These are phyloP conservation scores for Masnerella sp. DNA, from an alignment of 2,888 invertebrate genomes.

Conservation along the genomic window DNA sequence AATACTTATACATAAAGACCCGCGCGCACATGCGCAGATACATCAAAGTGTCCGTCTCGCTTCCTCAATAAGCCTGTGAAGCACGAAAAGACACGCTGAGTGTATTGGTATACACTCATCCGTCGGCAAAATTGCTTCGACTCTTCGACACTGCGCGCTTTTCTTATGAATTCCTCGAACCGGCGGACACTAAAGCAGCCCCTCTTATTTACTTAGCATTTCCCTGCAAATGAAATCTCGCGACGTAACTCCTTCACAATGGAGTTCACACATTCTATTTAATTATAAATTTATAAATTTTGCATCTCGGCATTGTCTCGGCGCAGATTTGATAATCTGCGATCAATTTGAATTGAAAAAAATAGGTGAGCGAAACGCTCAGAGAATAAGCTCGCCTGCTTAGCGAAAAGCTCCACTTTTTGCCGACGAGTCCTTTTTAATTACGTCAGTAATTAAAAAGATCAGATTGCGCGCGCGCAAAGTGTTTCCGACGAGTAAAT, in stretches of 20 bases:
- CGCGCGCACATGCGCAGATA: conserved; percentile 2
- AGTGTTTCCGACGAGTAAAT: conserved; percentile 70
- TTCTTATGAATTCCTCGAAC: conserved; percentile 56
- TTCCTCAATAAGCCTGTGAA: conserved; percentile 41
- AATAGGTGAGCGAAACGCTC: no score
- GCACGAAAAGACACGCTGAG: conserved; percentile 43
- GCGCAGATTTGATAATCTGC: no score
- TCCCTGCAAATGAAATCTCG: conserved; percentile 65
- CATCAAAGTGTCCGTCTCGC: conserved; percentile 32
- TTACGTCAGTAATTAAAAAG: conserved; percentile 22
- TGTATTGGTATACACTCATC: conserved; percentile 53
- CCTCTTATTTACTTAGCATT: conserved; percentile 64
- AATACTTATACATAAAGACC: conserved; percentile 24
- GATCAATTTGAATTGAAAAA: no score
- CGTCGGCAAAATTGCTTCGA: conserved; percentile 52
- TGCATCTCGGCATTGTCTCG: not conserved
- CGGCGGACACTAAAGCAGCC: conserved; percentile 47
- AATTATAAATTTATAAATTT: conserved; percentile 20
- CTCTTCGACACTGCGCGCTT: conserved; percentile 48
- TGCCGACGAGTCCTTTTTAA: conserved; percentile 26
- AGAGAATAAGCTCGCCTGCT: no score
- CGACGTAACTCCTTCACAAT: conserved; percentile 50
- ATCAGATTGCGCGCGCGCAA: conserved; percentile 47
- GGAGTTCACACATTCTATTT: conserved; percentile 45
- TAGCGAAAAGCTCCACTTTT: conserved; percentile 1